Conservation (phyloP, 2,888 invertebrate species). For the Papilio protenor region DNA sequence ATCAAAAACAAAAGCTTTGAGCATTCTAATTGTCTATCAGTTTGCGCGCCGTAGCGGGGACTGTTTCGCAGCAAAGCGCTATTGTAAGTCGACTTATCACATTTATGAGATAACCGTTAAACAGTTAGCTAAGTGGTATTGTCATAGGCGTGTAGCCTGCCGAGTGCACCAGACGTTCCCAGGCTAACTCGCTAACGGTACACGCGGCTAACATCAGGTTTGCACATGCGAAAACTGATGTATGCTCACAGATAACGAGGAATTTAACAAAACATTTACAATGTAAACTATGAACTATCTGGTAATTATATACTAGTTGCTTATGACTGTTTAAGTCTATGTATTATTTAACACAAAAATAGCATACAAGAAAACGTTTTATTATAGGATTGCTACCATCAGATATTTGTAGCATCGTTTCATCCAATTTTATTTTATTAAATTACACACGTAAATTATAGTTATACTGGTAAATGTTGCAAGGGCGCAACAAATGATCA, state of each 20-base stretch:
- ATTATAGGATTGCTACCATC: neutral
- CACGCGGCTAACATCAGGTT: conserved; percentile 20
- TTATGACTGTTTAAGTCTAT: neutral
- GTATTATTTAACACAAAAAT: neutral
- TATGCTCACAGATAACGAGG: neutral
- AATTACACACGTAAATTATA: neutral
- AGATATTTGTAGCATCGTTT: neutral
- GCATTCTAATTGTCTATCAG: neutral
- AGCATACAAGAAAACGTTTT: neutral
- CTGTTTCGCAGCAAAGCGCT: neutral
- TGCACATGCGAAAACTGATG: conserved; percentile 24
- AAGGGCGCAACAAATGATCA: neutral
- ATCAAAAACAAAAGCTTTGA: neutral
- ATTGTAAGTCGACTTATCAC: conserved; percentile 19
- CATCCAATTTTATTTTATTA: neutral
- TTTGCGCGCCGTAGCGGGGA: neutral
- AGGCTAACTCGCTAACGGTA: conserved; percentile 29
- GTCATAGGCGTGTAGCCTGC: conserved; percentile 17
- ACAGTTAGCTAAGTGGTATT: conserved; percentile 30
- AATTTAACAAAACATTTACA: conserved; percentile 17
- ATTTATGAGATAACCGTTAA: conserved; percentile 33
- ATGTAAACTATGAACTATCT: conserved; percentile 9
- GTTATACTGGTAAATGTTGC: neutral
- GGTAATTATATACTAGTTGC: neutral
- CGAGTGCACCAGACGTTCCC: conserved; percentile 22